Evolutionary conservation across 2,888 invertebrate species (phyloP).

Genomic region (Lasioglossum zephyrum): DNA sequence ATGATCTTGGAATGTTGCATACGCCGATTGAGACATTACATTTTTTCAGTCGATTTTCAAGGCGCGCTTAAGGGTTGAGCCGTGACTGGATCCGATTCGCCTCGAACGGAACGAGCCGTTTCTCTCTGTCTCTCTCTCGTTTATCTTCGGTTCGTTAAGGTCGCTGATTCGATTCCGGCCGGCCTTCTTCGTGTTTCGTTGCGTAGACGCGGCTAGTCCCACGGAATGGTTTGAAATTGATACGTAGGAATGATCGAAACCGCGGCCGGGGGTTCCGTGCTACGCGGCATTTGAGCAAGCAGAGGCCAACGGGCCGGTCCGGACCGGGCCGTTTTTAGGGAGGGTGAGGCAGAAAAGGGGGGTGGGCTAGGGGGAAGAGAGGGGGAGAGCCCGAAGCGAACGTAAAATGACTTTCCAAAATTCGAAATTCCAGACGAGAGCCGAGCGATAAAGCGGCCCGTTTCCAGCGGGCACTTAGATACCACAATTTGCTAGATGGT

Average conservation of each 20-base stretch:
- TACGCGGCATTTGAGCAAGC: neutral
- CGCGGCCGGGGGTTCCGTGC: neutral
- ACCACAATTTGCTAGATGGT: constrained; percentile 78
- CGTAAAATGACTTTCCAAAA: constrained; percentile 71
- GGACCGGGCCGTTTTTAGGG: neutral
- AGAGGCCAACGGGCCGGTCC: neutral
- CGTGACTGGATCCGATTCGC: neutral
- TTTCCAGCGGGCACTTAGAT: constrained; percentile 75
- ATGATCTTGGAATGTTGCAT: neutral
- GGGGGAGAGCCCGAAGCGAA: constrained; percentile 51
- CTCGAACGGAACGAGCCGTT: neutral
- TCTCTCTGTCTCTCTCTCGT: neutral
- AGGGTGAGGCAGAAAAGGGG: neutral
- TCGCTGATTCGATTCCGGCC: constrained; percentile 1
- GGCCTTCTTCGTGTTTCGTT: neutral
- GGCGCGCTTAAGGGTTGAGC: neutral
- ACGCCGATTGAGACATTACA: neutral
- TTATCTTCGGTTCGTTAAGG: neutral
- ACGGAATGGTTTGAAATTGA: neutral
- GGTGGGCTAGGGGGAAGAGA: neutral
- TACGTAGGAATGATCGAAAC: constrained; percentile 18
- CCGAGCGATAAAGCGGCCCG: constrained; percentile 72
- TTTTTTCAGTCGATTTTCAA: neutral
- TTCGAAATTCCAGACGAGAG: constrained; percentile 71
- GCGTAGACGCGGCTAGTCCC: neutral